Evolutionary conservation across 2,797 vertebrate species (phyloP), one percentile per base, ranked within the genome.

Genomic region (Notolabrus celidotus): DNA sequence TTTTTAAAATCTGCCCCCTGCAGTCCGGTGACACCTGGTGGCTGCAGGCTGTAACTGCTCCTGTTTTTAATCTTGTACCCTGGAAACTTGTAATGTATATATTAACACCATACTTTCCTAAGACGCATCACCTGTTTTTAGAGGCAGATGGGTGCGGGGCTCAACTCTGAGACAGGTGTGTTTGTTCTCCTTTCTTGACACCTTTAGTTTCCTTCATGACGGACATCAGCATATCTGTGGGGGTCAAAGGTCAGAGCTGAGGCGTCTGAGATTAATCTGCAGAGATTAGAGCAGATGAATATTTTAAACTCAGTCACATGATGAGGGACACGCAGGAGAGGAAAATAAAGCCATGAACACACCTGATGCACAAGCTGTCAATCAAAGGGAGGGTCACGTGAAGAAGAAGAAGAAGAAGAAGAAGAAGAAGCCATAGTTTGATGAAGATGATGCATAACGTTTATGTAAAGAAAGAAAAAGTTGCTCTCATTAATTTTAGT

Each of bases 61-160:
- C 10, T 20, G 12, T 23, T 69, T 63, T 22, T 38, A 55, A 22
- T 20, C 27, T 41, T 67, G 75, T 34, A 51, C 38, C 31, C 42
- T 38, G 36, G 57, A 62, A 60, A 64, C 33, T 14, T 54, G 43
- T 46, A 39, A 20, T 66, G 52, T 52, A 47, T 61, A 53, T 49
- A 47, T 12, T 49, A 61, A 47, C 22, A 22, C 14, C 43, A 67
- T 29, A 7, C 39, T 55, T 11, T 47, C 36, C 29, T 45, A 1
- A 22, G 38, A 29, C 41, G 8, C 12, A 12, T 5, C 11, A 38
- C n/a, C 39, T 46, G 51, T 46, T 25, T 34, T 43, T 25, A 25
- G 16, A 31, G 36, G 29, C 15, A 14, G 43, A 3, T 10, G 27
- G 6, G 14, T 45, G 22, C 6, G 22, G 11, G 14, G 12, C 10